These are phyloP conservation scores for Otus sunia DNA, from an alignment of 2,113 vertebrate species.

Conservation along the genomic window DNA sequence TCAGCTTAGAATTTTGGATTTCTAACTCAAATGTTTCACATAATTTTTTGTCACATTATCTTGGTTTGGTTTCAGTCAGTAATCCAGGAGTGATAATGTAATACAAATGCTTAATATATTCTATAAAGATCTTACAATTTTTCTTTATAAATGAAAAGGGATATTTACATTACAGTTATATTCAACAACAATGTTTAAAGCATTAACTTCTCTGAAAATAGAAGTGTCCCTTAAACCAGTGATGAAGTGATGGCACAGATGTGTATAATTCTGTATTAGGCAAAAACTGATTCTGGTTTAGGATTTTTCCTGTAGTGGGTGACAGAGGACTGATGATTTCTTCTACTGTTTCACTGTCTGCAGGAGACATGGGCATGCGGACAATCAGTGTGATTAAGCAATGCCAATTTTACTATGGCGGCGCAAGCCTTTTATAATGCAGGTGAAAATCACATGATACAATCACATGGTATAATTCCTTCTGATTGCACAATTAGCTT, in stretches of 20 bases:
- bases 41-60: neutral
- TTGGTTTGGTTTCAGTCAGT: neutral
- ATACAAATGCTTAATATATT: neutral
- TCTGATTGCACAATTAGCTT: no score
- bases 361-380: no score
- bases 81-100: neutral
- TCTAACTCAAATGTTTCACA: neutral
- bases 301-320: neutral
- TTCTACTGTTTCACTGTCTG: neutral
- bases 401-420: no score
- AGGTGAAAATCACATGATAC: no score
- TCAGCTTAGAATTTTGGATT: neutral
- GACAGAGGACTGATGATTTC: neutral
- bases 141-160: neutral
- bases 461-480: no score
- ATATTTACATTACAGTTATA: neutral
- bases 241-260: neutral
- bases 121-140: neutral
- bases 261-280: neutral
- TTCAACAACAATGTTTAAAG: neutral
- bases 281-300: neutral
- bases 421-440: no score
- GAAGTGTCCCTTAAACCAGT: neutral
- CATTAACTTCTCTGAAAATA: neutral
- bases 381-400: no score